Evolutionary conservation across 2,113 vertebrate species (phyloP).

Genomic region (Manacus vitellinus): DNA sequence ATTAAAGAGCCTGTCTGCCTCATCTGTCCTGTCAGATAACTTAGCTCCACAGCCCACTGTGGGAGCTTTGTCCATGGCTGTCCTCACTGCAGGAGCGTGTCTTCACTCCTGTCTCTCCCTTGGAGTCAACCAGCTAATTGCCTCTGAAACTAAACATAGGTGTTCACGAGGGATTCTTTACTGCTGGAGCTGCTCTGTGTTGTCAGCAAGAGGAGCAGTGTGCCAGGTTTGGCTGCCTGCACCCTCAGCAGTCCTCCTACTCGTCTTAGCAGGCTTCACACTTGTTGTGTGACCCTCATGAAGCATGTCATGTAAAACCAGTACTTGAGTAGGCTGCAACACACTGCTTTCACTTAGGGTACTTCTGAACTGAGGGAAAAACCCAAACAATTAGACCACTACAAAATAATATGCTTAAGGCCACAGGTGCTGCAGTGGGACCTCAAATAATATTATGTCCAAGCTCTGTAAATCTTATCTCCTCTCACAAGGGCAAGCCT

Average conservation of each 20-base stretch:
- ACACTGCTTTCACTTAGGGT: rapidly evolving
- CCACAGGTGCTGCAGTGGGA: neutral
- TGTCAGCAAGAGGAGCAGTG: neutral
- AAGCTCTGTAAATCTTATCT: neutral
- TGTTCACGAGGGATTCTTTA: rapidly evolving
- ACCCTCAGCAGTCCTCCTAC: neutral
- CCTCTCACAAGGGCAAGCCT: neutral
- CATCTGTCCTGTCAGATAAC: neutral
- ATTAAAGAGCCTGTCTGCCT: neutral
- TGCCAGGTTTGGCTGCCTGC: neutral
- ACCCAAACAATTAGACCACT: neutral
- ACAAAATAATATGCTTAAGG: neutral
- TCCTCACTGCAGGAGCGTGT: neutral
- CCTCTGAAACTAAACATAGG: neutral
- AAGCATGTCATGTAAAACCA: neutral
- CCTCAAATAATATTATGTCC: neutral
- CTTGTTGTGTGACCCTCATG: rapidly evolving
- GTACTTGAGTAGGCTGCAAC: neutral
- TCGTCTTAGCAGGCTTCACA: neutral
- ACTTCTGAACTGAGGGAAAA: neutral
- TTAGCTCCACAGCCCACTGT: neutral
- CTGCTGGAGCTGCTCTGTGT: neutral
- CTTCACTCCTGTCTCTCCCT: neutral
- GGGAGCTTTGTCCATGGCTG: neutral
- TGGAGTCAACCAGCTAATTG: neutral